A percentile compares a stretch with the other conserved stretches of the same genome.
Evolutionary conservation across 2,888 invertebrate genomes (phyloP).

Genomic region (Scaptomyza polygonia): DNA sequence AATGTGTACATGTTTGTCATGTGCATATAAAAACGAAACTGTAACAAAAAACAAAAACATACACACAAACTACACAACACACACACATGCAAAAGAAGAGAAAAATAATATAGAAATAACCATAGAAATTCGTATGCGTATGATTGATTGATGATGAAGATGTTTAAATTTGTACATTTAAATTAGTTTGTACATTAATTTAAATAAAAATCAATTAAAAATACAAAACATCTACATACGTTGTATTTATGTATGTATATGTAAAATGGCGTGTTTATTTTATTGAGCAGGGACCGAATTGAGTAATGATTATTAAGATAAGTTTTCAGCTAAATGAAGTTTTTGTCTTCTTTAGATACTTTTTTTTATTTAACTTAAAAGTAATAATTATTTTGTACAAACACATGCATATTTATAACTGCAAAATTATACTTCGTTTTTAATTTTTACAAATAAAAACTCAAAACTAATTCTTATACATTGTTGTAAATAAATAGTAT

Average conservation of each 20-base stretch:
- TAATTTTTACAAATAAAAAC: constrained; percentile 44
- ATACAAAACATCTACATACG: constrained; percentile 43
- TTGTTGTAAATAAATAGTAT: constrained; percentile 11
- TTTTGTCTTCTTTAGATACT: background rate
- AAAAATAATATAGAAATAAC: constrained; percentile 40
- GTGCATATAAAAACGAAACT: constrained; percentile 36
- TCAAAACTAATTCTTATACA: constrained; percentile 42
- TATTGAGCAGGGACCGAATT: constrained; percentile 31
- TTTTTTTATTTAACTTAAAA: constrained; percentile 39
- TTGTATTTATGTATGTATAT: constrained; percentile 16
- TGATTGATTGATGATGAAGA: constrained; percentile 68
- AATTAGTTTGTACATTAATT: constrained; percentile 83
- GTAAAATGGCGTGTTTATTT: constrained; percentile 23
- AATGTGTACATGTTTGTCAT: constrained; percentile 43
- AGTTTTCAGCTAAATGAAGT: background rate
- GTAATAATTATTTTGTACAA: constrained; percentile 43
- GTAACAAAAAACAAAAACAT: constrained; percentile 41
- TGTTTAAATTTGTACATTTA: constrained; percentile 79
- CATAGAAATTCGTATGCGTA: constrained; percentile 75
- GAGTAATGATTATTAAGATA: constrained; percentile 24
- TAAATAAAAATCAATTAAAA: constrained; percentile 80
- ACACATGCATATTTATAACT: constrained; percentile 29
- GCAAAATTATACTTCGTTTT: constrained; percentile 41
- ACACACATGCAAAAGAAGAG: constrained; percentile 36
- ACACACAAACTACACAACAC: constrained; percentile 24